Evolutionary conservation across 2,888 invertebrate genomes (phyloP), one percentile per base, ranked within the genome.

Genomic region (Luperina nickerlii): DNA sequence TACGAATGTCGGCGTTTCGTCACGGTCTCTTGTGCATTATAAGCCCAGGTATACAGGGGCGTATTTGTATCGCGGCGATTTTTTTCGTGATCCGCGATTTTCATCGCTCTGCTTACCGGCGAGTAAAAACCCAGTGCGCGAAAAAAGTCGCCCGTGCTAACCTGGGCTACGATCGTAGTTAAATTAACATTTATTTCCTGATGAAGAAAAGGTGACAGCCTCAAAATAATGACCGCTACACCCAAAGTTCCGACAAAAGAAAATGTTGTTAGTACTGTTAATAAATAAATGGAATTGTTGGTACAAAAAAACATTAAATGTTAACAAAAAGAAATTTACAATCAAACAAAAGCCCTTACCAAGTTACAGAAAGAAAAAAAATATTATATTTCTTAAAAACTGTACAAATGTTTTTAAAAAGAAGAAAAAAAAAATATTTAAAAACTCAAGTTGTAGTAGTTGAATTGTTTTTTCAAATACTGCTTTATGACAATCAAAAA

Each of bases 231-330:
- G 24, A 62, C 65, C 54, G 51, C 81, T 75, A 65, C 15, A 73
- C 42, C 8, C 84, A 74, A 81, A 84, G 67, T 78, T 18, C 54
- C 75, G 42, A 38, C 51, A 15, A 15, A 74, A 77, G 13, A 66
- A 67, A 65, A 13, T 70, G 13, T 76, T 77, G 78, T 88, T 88
- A 86, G 88, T 84, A 78, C 20, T 63, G 60, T 84, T 80, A 84
- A 77, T 70, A 78, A 76, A 75, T 81, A 74, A 76, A 74, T 82
- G 79, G 81, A 85, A 88, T 79, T 68, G 32, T 75, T 79, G 57
- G 83, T 45, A 67, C 54, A 72, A 75, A 57, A 67, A 85, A 86
- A 85, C 71, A 80, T 76, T 70, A 66, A 69, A 69, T 66, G 42
- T 71, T 63, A 82, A 67, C 48, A 27, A 66, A 85, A 79, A 57